Evolutionary conservation across 2,888 invertebrate genomes (phyloP), one percentile per base, ranked within the genome.

Genomic region (Cinara cedri): DNA sequence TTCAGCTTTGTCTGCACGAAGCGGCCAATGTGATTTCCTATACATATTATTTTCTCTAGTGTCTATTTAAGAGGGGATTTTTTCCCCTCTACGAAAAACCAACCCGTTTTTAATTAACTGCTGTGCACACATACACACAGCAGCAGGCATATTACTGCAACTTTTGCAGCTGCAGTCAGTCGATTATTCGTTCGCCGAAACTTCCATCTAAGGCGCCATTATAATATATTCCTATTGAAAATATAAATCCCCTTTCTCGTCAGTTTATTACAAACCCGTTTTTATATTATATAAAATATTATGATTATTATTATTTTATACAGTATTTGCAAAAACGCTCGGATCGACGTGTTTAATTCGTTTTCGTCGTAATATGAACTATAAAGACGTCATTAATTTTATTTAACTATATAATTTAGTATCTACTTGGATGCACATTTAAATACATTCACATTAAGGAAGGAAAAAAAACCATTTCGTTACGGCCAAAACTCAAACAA

Each of bases 61-160:
- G 55, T 51, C 63, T 46, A 26, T 76, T 66, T 76, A 66, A 76
- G 75, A 46, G 55, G 66, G 55, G 75, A 76, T 66, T 57, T 72
- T 60, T 46, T 55, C 49, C 46, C 54, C 66, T 34, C 16, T 19
- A 19, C 55, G 10, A 66, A 66, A 65, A 55, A 66, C 75, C 75
- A 19, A 76, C 75, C 75, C 75, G 54, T 76, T 76, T 76, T 76
- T 76, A 76, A 76, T 76, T 76, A 76, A 76, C 66, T 55, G 55
- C 55, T 63, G 14, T 26, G 55, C 54, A 51, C n/a, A 65, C 24
- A 55, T 6, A 6, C 21, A 21, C 13, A 3, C 14, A 1, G 6
- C 1, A 19, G 51, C 8, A 4, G 16, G 42, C 3, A 19, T 42
- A 46, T 8, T 24, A 44, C 21, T 21, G 54, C 54, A 21, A n/a